These are phyloP conservation scores for Strongylocentrotus purpuratus DNA, from an alignment of 35 echinoderm and acorn worm genomes.

Conservation along the genomic window DNA sequence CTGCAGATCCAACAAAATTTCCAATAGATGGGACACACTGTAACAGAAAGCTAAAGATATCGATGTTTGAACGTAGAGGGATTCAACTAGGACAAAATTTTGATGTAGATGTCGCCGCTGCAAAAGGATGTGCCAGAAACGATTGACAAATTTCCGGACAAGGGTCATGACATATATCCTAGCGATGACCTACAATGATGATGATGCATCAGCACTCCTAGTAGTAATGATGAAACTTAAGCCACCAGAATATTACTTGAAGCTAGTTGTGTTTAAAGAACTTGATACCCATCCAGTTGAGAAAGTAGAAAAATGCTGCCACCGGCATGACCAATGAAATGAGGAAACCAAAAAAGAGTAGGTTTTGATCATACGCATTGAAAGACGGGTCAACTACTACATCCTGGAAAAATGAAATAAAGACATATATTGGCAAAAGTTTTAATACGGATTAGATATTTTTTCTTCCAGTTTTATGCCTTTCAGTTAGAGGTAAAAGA, in stretches of 20 bases:
- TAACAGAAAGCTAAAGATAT: neutral
- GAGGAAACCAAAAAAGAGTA: conserved; percentile 53
- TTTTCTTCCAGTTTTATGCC: too few species aligned
- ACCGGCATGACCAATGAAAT: conserved; percentile 62
- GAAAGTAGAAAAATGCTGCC: conserved; percentile 58
- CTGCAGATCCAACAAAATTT: neutral
- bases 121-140: too few species aligned
- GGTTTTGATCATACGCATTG: neutral
- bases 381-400: neutral
- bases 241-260: neutral
- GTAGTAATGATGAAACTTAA: neutral
- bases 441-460: too few species aligned
- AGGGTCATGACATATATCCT: too few species aligned
- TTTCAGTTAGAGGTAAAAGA: too few species aligned
- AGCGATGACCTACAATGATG: too few species aligned
- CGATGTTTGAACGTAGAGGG: too few species aligned
- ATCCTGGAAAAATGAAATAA: neutral
- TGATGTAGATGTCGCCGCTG: too few species aligned
- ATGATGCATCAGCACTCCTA: neutral
- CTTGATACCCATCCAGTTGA: conserved; percentile 80
- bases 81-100: too few species aligned
- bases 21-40: neutral
- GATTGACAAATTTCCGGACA: too few species aligned
- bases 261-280: conserved; percentile 72
- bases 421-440: neutral